Base-by-base conservation (phyloP, 2,888 invertebrate species). In the Operophtera brumata region DNA sequence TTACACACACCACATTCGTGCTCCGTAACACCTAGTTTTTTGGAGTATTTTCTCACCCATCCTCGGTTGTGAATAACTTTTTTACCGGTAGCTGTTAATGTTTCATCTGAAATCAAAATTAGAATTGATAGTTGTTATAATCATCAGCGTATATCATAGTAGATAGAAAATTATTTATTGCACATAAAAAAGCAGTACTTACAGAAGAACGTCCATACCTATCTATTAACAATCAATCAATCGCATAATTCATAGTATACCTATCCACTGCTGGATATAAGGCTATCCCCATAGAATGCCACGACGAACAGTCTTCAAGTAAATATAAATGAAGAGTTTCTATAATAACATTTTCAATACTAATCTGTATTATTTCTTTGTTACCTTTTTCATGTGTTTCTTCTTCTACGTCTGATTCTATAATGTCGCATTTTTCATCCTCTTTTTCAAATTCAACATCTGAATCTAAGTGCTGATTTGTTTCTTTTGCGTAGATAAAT, bases 1-100 rank as follows among this genome's bases (percentile, higher is more conserved):
- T 25, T 8, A 25, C 54, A 54, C 35, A 25, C 48, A 54, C 35
- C 28, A 25, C 54, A 54, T 41, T 41, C 40, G 28, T 45, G 30
- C 9, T 40, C 6, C 10, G 25, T 41, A 10, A 5, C 7, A 20
- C 30, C 12, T 10, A 48, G 9, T 41, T 37, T 11, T 12, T n/a
- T 25, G 1, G 40, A 30, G n/a, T 47, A 54, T 34, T 40, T 32
- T 13, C n/a, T 30, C 12, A 55, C 34, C 50, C 54, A 54, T 2
- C 6, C n/a, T 11, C 34, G 39, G 8, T 28, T 34, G n/a, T 34
- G n/a, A 30, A 9, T 9, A 9, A 9, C 9, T 6, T 14, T 44
- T 11, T 6, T 11, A 34, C 6, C 4, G 34, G 34, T 11, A 34
- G 11, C 11, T n/a, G 11, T 11, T n/a, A 6, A 11, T 34, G 11